Percentiles rank a stretch among this genome's conserved stretches.
phyloP scores from a whole-genome alignment of 2,113 vertebrate genomes.

The Cyphomyrus discorhynchus region DNA sequence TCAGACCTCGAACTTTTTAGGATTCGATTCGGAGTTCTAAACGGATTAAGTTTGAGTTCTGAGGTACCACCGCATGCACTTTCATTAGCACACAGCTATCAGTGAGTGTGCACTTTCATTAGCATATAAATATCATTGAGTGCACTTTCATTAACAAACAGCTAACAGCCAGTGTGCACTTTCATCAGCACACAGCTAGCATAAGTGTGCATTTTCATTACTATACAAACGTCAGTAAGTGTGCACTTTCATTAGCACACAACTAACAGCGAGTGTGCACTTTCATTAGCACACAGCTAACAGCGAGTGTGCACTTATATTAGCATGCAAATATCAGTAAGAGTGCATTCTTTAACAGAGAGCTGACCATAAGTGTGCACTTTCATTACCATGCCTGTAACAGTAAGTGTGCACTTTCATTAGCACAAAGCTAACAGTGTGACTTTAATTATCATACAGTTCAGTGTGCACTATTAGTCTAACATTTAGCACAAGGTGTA shows the following conservation, averaged over 20 bases:
- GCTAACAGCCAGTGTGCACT: slow-evolving; percentile 44
- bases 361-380: background rate
- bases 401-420: background rate
- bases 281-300: background rate
- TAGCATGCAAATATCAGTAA: background rate
- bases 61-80: background rate
- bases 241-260: background rate
- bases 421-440: background rate
- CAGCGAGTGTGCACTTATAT: background rate
- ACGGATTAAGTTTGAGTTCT: no score
- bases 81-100: no score
- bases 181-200: background rate
- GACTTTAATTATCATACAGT: background rate
- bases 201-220: background rate
- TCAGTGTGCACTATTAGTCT: background rate
- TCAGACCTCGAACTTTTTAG: no score
- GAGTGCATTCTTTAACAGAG: background rate
- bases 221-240: background rate
- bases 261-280: slow-evolving; percentile 20
- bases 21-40: no score
- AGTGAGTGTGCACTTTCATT: no score
- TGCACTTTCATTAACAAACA: slow-evolving; percentile 12
- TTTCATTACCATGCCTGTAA: background rate
- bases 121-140: no score
- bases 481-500: background rate